Conservation (phyloP, 2,113 vertebrate species). For the Miniopterus natalensis region DNA sequence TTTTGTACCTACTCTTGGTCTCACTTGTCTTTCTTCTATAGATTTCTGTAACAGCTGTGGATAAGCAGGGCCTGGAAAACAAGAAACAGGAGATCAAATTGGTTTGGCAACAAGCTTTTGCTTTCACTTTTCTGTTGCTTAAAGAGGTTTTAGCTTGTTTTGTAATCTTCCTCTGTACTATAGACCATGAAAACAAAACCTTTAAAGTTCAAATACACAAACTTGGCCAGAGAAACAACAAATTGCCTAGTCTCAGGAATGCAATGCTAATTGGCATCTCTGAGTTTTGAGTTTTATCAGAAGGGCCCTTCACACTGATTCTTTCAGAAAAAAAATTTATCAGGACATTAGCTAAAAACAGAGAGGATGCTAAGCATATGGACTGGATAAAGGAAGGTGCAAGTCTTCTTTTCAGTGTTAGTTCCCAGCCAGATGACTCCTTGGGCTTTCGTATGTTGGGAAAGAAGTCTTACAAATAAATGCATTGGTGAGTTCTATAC, state of each 20-base stretch:
- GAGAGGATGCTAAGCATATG: background rate
- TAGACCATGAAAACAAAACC: slow-evolving; percentile 83
- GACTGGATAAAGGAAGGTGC: background rate
- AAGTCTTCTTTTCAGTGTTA: slow-evolving; percentile 52
- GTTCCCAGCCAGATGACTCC: slow-evolving; percentile 43
- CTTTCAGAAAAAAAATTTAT: slow-evolving; percentile 15
- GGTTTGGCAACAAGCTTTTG: slow-evolving; percentile 63
- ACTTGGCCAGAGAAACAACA: slow-evolving; percentile 82
- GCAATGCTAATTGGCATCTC: slow-evolving; percentile 83
- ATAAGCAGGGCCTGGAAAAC: slow-evolving; percentile 68
- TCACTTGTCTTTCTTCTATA: slow-evolving; percentile 27
- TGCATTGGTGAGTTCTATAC: background rate
- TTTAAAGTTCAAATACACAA: slow-evolving; percentile 87
- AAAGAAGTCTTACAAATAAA: slow-evolving; percentile 45
- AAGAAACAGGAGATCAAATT: slow-evolving; percentile 72
- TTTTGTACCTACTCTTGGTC: background rate
- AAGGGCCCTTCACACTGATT: slow-evolving; percentile 60
- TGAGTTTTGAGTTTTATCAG: slow-evolving; percentile 73
- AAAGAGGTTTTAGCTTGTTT: slow-evolving; percentile 78
- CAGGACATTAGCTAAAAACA: slow-evolving; percentile 33
- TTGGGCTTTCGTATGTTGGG: background rate
- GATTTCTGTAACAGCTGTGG: slow-evolving; percentile 66
- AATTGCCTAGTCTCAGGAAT: slow-evolving; percentile 72
- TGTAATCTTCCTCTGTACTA: slow-evolving; percentile 80
- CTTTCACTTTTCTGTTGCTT: slow-evolving; percentile 79